phyloP scores from a whole-genome alignment of 2,113 vertebrate genomes.

The Pygathrix nemaeus region DNA sequence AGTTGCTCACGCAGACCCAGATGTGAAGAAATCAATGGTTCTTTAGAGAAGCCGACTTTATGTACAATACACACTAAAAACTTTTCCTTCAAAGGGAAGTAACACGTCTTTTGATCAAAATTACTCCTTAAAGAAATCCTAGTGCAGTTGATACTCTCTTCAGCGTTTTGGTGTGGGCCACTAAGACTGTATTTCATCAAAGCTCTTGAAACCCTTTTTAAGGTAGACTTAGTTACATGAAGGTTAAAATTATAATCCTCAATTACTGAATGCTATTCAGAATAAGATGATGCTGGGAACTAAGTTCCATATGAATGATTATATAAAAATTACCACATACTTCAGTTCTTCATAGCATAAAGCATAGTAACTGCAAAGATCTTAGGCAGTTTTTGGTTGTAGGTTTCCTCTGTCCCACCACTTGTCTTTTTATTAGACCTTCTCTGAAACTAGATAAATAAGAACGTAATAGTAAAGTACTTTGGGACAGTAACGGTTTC shows the following conservation, averaged over 20 bases:
- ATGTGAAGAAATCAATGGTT: slow-evolving; percentile 45
- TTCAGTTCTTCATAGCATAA: slow-evolving; percentile 81
- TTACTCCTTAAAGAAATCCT: slow-evolving; percentile 69
- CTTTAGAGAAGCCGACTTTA: slow-evolving; percentile 70
- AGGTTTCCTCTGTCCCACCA: slow-evolving; percentile 59
- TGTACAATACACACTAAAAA: slow-evolving; percentile 69
- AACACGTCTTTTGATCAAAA: slow-evolving; percentile 67
- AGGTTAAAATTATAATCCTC: slow-evolving; percentile 75
- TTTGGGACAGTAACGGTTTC: slow-evolving; percentile 88
- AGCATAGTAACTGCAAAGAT: slow-evolving; percentile 81
- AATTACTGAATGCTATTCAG: slow-evolving; percentile 78
- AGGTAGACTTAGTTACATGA: slow-evolving; percentile 67
- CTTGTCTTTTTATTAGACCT: slow-evolving; percentile 80
- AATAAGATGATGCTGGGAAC: slow-evolving; percentile 81
- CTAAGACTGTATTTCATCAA: slow-evolving; percentile 80
- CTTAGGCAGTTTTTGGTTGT: slow-evolving; percentile 79
- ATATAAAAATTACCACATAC: slow-evolving; percentile 78
- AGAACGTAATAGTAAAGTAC: slow-evolving; percentile 87
- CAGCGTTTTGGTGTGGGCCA: slow-evolving; percentile 81
- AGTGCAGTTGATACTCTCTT: slow-evolving; percentile 80
- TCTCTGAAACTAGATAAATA: slow-evolving; percentile 89
- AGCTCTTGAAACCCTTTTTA: slow-evolving; percentile 80
- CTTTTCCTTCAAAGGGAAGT: slow-evolving; percentile 66
- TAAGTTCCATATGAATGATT: slow-evolving; percentile 81
- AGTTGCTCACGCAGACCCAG: slow-evolving; percentile 54